Percentiles rank a stretch among this genome's conserved stretches.
Conservation (phyloP, 2,113 vertebrate species). For the Barnardius zonarius region DNA sequence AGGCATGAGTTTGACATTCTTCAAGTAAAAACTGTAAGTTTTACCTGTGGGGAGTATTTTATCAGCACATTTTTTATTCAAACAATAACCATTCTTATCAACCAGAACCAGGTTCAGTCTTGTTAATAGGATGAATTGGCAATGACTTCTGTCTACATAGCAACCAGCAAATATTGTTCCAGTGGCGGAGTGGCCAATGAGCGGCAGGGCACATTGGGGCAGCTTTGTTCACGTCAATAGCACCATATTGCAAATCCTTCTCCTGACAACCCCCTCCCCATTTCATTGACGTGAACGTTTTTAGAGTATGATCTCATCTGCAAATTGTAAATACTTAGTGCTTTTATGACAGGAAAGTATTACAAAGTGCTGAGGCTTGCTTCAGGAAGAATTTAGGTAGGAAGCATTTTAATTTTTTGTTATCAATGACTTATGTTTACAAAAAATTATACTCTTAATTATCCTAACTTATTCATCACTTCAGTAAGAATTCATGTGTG, state of each 20-base stretch:
- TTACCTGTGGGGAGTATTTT: conserved; percentile 55
- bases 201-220: neutral
- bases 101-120: conserved; percentile 66
- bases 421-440: neutral
- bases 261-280: neutral
- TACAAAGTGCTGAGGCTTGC: conserved; percentile 51
- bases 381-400: conserved; percentile 57
- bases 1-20: neutral
- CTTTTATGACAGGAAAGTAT: conserved; percentile 70
- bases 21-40: neutral
- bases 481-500: neutral
- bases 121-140: conserved; percentile 64
- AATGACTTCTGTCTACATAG: conserved; percentile 57
- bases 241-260: neutral
- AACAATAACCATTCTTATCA: conserved; percentile 72
- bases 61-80: conserved; percentile 56
- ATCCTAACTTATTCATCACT: neutral
- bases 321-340: conserved; percentile 63
- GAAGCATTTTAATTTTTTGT: conserved; percentile 35
- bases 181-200: neutral
- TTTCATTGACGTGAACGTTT: conserved; percentile 11
- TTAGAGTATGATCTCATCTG: conserved; percentile 69
- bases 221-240: neutral
- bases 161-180: conserved; percentile 77
- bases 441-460: neutral